phyloP scores from a whole-genome alignment of 2,113 vertebrate genomes.

The Vulpes lagopus region DNA sequence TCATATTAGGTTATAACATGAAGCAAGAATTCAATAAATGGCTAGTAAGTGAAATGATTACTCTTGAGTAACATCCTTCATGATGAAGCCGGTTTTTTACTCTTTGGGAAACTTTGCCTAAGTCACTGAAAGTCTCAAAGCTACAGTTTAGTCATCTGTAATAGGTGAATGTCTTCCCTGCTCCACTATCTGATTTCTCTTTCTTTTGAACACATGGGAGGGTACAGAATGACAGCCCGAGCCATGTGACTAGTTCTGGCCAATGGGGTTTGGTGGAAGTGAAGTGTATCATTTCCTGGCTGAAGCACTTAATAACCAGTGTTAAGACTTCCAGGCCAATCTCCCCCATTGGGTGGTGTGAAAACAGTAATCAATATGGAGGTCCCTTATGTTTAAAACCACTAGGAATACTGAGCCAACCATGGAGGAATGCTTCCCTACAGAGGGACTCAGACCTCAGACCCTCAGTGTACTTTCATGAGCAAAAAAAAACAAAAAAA shows the following conservation, averaged over 20 bases:
- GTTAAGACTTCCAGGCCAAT: not conserved
- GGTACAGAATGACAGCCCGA: not conserved
- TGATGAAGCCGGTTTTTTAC: not conserved
- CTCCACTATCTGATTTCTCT: not conserved
- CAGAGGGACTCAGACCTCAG: not conserved
- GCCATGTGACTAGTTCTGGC: not conserved
- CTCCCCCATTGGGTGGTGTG: no score
- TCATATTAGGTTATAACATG: not conserved
- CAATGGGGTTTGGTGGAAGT: not conserved
- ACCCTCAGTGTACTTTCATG: no score
- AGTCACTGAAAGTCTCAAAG: not conserved
- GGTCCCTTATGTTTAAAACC: not conserved
- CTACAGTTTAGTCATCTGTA: not conserved
- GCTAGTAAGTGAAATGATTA: not conserved
- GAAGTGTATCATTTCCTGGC: not conserved
- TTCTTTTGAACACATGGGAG: not conserved
- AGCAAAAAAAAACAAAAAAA: not conserved
- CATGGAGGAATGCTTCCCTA: not conserved
- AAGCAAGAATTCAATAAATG: not conserved
- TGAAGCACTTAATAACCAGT: not conserved
- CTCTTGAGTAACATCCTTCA: not conserved
- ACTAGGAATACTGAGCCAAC: not conserved
- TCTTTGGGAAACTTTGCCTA: not conserved
- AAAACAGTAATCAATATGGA: not conserved
- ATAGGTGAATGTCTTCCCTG: not conserved